Base-by-base conservation (phyloP, 2,113 vertebrate species). In the Xyliphius kryptos region DNA sequence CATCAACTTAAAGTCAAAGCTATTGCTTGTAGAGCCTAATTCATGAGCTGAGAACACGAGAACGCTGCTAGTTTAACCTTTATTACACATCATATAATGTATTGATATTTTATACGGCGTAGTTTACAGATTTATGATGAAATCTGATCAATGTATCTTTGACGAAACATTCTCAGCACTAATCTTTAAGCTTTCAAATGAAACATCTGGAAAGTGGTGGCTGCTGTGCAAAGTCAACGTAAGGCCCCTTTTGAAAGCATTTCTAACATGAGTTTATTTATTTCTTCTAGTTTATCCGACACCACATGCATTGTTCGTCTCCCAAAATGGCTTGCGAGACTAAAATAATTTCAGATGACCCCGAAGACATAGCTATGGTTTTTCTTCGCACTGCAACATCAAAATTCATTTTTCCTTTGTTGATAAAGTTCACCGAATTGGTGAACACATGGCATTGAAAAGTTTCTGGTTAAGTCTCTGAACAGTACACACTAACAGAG, bases 281-380 rank as follows among this genome's bases (percentile, higher is more conserved):
- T n/a, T n/a, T n/a, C n/a, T n/a, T n/a, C n/a, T n/a, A n/a, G n/a
- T n/a, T n/a, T n/a, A n/a, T n/a, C n/a, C n/a, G n/a, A n/a, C n/a
- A n/a, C n/a, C n/a, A n/a, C 91, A 97, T 97, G 94, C 89, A 93
- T 91, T 93, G 85, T 88, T 85, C 90, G 87, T 89, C 94, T 90
- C 90, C 91, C 77, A 90, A 92, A 86, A 97, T 97, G 94, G 94
- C 95, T 89, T 97, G 94, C 87, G 93, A 97, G 90, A 94, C 92
- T 81, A 92, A 93, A 90, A 95, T 97, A 69, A 91, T 94, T 87
- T 91, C 93, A 72, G 93, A 95, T 65, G 93, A 96, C 71, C 92
- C 89, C 79, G 91, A 89, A 69, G 86, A 91, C 83, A 87, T 94
- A 83, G 85, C 90, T 40, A n/a, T n/a, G n/a, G n/a, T n/a, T n/a